phyloP scores from a whole-genome alignment of 1,140 invertebrate genomes.

The Diprion similis region DNA sequence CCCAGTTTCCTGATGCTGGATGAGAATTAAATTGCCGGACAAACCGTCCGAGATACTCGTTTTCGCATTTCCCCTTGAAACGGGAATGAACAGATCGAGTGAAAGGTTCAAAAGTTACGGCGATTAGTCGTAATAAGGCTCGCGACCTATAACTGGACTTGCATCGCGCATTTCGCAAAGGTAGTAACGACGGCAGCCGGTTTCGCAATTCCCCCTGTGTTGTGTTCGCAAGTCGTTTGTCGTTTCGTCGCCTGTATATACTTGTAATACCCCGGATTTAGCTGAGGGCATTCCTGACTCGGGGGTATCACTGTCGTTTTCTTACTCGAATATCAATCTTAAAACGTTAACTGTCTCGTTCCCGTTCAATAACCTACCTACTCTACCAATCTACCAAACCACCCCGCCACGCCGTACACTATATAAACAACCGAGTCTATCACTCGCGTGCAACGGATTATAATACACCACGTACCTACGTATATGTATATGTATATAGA shows the following conservation, averaged over 20 bases:
- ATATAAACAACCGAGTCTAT: not conserved
- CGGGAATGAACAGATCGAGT: not conserved
- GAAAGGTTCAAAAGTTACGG: constrained; percentile 5
- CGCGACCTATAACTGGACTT: not conserved
- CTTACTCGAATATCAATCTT: not conserved
- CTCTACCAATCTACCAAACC: too few relatives aligned
- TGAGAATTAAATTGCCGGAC: too few relatives aligned
- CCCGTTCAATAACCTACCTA: too few relatives aligned
- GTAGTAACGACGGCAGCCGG: not conserved
- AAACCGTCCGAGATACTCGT: not conserved
- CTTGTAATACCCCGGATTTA: not conserved
- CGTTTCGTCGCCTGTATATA: not conserved
- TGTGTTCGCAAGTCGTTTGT: not conserved
- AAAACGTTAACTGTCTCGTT: too few relatives aligned
- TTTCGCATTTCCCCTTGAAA: not conserved
- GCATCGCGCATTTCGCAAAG: constrained; percentile 3
- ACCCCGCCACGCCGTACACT: too few relatives aligned
- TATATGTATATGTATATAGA: too few relatives aligned
- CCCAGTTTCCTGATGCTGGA: too few relatives aligned
- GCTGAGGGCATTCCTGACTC: not conserved
- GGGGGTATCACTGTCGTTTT: not conserved
- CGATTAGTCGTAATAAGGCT: constrained; percentile 7
- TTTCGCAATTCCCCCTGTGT: not conserved
- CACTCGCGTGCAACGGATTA: not conserved
- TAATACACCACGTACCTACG: too few relatives aligned